These are phyloP conservation scores for Opisthocomus hoazin DNA, from an alignment of 2,113 vertebrate genomes.

Conservation along the genomic window DNA sequence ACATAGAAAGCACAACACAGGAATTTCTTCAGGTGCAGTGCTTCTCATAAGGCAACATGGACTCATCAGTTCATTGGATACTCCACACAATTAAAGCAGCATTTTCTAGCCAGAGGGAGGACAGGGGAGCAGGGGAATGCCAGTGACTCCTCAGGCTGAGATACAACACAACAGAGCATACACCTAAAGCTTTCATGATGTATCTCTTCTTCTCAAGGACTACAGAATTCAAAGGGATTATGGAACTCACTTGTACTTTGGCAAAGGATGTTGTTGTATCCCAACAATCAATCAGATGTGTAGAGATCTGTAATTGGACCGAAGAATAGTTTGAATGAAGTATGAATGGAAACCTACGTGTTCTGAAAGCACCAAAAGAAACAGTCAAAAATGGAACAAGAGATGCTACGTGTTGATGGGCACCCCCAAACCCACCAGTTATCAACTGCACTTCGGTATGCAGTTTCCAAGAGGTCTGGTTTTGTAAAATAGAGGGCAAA, in stretches of 20 bases:
- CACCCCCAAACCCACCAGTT: background rate
- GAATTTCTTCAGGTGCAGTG: background rate
- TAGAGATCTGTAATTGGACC: background rate
- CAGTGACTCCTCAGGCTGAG: background rate
- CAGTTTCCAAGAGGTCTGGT: background rate
- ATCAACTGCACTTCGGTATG: background rate
- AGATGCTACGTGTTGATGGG: background rate
- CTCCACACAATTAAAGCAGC: background rate
- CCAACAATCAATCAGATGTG: background rate
- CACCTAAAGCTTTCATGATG: background rate
- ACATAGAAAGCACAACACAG: background rate
- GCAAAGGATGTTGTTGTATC: background rate
- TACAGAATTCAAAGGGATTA: background rate
- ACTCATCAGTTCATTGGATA: background rate
- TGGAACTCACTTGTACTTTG: background rate
- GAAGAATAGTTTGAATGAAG: background rate
- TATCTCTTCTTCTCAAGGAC: background rate
- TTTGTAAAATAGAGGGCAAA: background rate
- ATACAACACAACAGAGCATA: background rate
- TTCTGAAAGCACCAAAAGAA: background rate
- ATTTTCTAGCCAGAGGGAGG: background rate
- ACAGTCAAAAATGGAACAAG: background rate
- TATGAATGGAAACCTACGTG: background rate
- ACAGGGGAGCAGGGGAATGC: background rate
- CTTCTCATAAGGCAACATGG: background rate